These are phyloP conservation scores for Drosophila anceps DNA, from an alignment of 2,888 invertebrate genomes.

Conservation along the genomic window DNA sequence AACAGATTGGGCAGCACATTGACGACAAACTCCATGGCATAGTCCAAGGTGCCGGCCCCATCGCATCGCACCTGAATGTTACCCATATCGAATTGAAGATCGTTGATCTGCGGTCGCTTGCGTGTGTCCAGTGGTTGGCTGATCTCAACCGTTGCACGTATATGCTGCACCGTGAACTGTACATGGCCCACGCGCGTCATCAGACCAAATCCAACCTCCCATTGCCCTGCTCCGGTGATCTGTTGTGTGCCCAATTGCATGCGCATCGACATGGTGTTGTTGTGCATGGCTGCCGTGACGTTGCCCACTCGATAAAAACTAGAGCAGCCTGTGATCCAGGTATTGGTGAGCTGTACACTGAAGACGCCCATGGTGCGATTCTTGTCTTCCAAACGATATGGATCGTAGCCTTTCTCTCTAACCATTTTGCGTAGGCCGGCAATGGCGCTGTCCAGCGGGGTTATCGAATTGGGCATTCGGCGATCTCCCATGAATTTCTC, in stretches of 20 bases:
- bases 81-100: conserved; percentile 92
- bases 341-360: conserved; percentile 89
- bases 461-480: conserved; percentile 93
- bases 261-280: conserved; percentile 87
- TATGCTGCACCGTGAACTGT: conserved; percentile 92
- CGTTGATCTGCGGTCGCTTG: conserved; percentile 89
- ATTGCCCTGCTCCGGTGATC: conserved; percentile 91
- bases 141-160: conserved; percentile 89
- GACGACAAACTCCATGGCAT: conserved; percentile 91
- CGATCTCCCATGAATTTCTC: conserved; percentile 89
- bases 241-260: conserved; percentile 93
- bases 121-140: conserved; percentile 92
- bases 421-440: conserved; percentile 91
- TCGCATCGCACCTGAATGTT: conserved; percentile 93
- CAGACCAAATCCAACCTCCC: conserved; percentile 91
- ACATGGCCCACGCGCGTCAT: conserved; percentile 90
- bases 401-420: conserved; percentile 89
- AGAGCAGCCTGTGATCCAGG: conserved; percentile 92
- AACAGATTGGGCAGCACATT: conserved; percentile 94
- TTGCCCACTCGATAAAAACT: conserved; percentile 94
- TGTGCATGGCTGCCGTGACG: conserved; percentile 90
- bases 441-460: conserved; percentile 93
- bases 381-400: conserved; percentile 90
- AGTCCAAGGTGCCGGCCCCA: conserved; percentile 95
- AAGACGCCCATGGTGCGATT: conserved; percentile 90